Evolutionary conservation across 2,113 vertebrate species (phyloP).

Genomic region (Phalacrocorax brasilianus): DNA sequence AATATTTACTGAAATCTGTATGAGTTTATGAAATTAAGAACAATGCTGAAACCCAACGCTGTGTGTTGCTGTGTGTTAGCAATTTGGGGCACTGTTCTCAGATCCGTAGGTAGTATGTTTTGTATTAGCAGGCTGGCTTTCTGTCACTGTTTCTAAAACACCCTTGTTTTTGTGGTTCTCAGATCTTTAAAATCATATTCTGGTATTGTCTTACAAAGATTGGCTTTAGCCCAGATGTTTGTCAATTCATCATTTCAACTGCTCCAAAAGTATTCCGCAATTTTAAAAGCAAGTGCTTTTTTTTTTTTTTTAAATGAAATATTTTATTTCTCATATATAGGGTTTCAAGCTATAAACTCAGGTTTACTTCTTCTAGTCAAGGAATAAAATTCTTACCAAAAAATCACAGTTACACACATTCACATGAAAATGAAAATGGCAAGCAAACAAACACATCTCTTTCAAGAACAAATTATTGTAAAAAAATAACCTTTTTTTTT

Average conservation of each 20-base stretch:
- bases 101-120: not conserved
- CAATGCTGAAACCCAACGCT: not conserved
- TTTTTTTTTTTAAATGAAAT: not conserved
- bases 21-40: not conserved
- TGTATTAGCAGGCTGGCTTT: conserved; percentile 15
- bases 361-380: not conserved
- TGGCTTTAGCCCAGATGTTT: not conserved
- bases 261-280: not conserved
- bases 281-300: not conserved
- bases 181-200: not conserved
- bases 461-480: not conserved
- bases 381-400: not conserved
- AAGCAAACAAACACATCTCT: not conserved
- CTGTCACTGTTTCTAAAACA: not conserved
- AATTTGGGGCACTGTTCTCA: not conserved
- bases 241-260: not conserved
- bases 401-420: not conserved
- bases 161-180: conserved; percentile 11
- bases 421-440: not conserved
- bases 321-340: not conserved
- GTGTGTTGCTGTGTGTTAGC: not conserved
- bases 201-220: not conserved
- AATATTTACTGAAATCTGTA: not conserved
- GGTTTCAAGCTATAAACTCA: not conserved
- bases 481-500: not conserved